Percentiles rank a stretch among this genome's conserved stretches.
Conservation (phyloP, 23 tunicate genomes). For the Trididemnum clinides region DNA sequence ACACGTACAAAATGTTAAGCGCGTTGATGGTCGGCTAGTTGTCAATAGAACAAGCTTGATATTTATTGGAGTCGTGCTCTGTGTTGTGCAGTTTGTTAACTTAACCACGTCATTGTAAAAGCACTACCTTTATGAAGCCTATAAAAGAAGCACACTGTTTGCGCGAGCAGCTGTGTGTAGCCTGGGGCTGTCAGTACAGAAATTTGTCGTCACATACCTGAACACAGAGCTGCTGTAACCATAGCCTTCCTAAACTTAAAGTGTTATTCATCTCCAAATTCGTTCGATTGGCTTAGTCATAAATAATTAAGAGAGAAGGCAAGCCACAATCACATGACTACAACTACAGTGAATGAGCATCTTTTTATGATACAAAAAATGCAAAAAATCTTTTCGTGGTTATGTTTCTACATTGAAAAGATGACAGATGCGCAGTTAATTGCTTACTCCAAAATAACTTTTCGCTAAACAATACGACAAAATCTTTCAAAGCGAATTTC, state of each 20-base stretch:
- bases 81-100: neutral
- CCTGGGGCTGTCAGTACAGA: neutral
- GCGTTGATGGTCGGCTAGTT: neutral
- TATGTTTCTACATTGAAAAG: too few relatives aligned
- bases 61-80: neutral
- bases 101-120: neutral
- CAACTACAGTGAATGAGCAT: too few relatives aligned
- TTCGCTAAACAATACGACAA: too few relatives aligned
- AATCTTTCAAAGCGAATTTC: too few relatives aligned
- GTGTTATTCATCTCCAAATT: neutral
- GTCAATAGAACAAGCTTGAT: conserved; percentile 9
- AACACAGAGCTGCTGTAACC: neutral
- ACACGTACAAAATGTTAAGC: neutral
- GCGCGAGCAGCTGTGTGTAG: neutral
- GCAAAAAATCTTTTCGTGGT: too few relatives aligned
- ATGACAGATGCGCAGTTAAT: too few relatives aligned
- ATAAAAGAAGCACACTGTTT: neutral
- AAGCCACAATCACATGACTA: too few relatives aligned
- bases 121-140: neutral
- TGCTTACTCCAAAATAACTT: too few relatives aligned
- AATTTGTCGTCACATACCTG: neutral
- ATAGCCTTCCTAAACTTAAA: neutral
- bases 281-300: neutral
- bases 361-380: too few relatives aligned
- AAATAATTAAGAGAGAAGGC: neutral